Evolutionary conservation across 2,113 vertebrate genomes (phyloP).

Genomic region (Laticauda colubrina): DNA sequence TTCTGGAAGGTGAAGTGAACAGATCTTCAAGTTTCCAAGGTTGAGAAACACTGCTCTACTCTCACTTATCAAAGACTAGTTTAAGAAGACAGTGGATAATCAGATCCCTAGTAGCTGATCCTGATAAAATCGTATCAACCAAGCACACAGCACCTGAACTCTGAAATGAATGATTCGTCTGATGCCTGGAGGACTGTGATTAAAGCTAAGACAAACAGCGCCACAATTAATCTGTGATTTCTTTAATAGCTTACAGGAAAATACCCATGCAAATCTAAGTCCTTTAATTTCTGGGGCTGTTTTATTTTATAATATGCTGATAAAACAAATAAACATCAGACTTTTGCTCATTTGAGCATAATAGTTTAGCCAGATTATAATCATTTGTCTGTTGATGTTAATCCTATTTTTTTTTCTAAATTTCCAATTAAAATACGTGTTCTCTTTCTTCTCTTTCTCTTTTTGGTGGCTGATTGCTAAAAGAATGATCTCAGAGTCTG

Average conservation of each 20-base stretch:
- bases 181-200: slow-evolving; percentile 48
- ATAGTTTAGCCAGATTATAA: slow-evolving; percentile 42
- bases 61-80: background rate
- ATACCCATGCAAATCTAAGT: slow-evolving; percentile 43
- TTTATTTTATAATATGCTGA: slow-evolving; percentile 24
- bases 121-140: slow-evolving; percentile 42
- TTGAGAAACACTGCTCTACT: background rate
- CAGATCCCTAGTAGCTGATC: slow-evolving; percentile 30
- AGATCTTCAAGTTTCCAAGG: background rate
- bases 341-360: slow-evolving; percentile 39
- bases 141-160: slow-evolving; percentile 42
- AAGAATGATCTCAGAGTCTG: slow-evolving; percentile 12
- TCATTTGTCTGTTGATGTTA: slow-evolving; percentile 56
- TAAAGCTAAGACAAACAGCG: slow-evolving; percentile 43
- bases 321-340: slow-evolving; percentile 49
- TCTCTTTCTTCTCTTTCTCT: slow-evolving; percentile 1
- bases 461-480: background rate
- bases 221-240: slow-evolving; percentile 24
- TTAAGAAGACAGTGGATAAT: slow-evolving; percentile 34
- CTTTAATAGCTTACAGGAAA: slow-evolving; percentile 15
- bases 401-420: slow-evolving; percentile 43
- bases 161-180: slow-evolving; percentile 26
- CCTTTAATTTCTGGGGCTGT: slow-evolving; percentile 39
- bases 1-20: background rate
- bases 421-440: slow-evolving; percentile 44